A percentile compares a stretch with the other conserved stretches of the same genome.
These are phyloP conservation scores for Altica lythri DNA, from an alignment of 2,888 invertebrate genomes.

Conservation along the genomic window DNA sequence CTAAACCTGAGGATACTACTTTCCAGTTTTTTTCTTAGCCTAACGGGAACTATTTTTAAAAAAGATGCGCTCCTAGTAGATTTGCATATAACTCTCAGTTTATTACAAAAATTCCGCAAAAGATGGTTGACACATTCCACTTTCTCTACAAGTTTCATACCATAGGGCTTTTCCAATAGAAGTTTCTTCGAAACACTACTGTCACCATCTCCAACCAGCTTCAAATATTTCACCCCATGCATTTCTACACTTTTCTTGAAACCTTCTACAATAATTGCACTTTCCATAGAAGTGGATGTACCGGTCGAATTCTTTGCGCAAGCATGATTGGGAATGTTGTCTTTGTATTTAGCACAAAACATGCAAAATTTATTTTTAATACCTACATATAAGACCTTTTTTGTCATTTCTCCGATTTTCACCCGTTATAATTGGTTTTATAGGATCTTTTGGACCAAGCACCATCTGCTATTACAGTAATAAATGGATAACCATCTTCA, in stretches of 20 bases:
- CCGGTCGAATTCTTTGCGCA: not conserved
- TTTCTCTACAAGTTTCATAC: not conserved
- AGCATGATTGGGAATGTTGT: not conserved
- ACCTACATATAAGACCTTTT: not conserved
- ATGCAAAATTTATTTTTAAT: not conserved
- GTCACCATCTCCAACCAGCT: not conserved
- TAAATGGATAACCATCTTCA: conserved; percentile 64
- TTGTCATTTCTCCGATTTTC: no score
- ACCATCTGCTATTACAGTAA: conserved; percentile 44
- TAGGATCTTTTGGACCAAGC: conserved; percentile 43
- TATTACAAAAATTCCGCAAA: not conserved
- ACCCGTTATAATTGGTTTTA: conserved; percentile 40
- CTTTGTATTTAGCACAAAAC: not conserved
- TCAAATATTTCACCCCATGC: not conserved
- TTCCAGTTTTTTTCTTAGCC: not conserved
- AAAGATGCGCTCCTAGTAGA: not conserved
- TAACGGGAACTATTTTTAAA: not conserved
- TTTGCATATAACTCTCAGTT: not conserved
- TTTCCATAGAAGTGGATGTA: no score
- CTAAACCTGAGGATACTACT: not conserved
- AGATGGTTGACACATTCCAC: not conserved
- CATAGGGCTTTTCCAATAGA: not conserved
- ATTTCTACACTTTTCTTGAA: no score
- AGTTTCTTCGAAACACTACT: not conserved
- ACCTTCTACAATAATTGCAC: no score